Evolutionary conservation across 2,113 vertebrate species (phyloP).

Genomic region (Hippocampus guttulatus): DNA sequence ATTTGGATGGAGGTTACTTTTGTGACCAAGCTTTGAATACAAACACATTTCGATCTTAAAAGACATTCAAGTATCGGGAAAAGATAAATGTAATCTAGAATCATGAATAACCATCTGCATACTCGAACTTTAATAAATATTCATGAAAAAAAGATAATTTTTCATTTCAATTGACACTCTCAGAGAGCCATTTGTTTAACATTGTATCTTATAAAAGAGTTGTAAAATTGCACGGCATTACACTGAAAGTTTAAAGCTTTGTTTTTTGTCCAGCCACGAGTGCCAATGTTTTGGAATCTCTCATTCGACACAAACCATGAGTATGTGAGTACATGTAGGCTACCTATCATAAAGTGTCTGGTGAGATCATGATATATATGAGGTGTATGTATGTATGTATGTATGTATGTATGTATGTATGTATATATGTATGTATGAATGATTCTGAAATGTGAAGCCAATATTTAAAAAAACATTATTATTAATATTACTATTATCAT

Average conservation of each 20-base stretch:
- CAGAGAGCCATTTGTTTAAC: background rate
- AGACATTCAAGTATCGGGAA: background rate
- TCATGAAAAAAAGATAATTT: background rate
- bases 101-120: background rate
- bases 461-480: background rate
- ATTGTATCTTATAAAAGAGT: background rate
- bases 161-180: background rate
- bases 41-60: background rate
- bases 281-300: background rate
- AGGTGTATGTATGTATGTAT: background rate
- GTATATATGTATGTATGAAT: too few species aligned
- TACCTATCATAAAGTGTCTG: background rate
- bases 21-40: too few species aligned
- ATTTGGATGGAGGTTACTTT: background rate
- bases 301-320: too few species aligned
- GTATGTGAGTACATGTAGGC: too few species aligned
- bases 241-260: background rate
- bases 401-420: too few species aligned
- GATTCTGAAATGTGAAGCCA: background rate
- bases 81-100: background rate
- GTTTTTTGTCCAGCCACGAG: background rate
- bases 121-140: background rate
- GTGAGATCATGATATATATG: background rate
- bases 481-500: too few species aligned
- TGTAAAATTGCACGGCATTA: background rate